Base-by-base conservation (phyloP, 2,113 vertebrate species). In the Rhadina sibilatrix region DNA sequence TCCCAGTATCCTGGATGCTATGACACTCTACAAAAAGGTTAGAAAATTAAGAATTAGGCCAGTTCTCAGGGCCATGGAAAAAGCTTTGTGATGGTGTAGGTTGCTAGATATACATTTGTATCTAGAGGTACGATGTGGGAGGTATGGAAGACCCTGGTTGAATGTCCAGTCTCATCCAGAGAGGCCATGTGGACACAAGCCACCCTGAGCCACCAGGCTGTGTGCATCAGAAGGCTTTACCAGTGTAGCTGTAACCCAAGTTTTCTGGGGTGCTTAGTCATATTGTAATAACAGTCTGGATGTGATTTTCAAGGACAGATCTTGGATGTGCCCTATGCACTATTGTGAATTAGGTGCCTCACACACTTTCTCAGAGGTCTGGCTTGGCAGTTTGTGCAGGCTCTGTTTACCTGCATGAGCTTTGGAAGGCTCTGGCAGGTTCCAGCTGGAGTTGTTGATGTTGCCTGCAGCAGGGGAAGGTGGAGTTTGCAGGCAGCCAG, bases 141-240 rank as follows among this genome's bases (percentile, higher is more conserved):
- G 27, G 38, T 12, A 13, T 1, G 57, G 66, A 44, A 72, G 13
- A 54, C 2, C 4, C 15, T 50, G 18, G 27, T 47, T 0, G 2
- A 64, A 69, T 24, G 23, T 10, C 14, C 2, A 1, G 2, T 66
- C 37, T 59, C 50, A 70, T 59, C 10, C 44, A 75, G 64, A 84
- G 33, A 68, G 19, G 2, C 20, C 12, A 35, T 9, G 8, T 17
- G 47, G 28, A 11, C 30, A 31, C 16, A 68, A 75, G 3, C 8
- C 52, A 54, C 22, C 2, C 28, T 65, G 40, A 80, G 57, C 35
- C 40, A 74, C 12, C 20, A 69, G 71, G 9, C 10, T 23, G 12
- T 30, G 30, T 25, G 17, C 9, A 47, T 8, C 44, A 68, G 52
- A 56, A 38, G 5, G 19, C 38, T 83, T 81, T 38, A 63, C 14